phyloP scores from a whole-genome alignment of 2,113 vertebrate genomes.

The Corydoras sp. region DNA sequence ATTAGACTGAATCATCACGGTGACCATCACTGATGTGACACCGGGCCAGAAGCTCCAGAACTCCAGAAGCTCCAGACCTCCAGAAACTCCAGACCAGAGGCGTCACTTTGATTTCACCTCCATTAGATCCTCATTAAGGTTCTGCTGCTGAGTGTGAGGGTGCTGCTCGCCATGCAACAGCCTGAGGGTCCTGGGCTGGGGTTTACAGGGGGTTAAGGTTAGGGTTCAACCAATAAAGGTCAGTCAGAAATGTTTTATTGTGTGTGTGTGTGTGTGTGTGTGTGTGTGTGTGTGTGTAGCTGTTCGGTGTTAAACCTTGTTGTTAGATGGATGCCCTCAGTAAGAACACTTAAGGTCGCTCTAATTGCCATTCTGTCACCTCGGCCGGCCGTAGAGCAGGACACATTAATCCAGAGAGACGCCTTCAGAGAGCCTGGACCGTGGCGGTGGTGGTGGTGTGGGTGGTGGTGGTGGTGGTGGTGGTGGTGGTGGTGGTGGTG shows the following conservation, averaged over 20 bases:
- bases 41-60: not conserved
- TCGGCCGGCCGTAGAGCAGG: not conserved
- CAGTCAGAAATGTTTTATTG: too few species aligned
- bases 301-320: not conserved
- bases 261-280: too few species aligned
- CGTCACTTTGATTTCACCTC: not conserved
- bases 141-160: not conserved
- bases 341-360: constrained; percentile 5
- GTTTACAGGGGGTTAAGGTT: too few species aligned
- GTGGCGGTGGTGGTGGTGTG: too few species aligned
- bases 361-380: constrained; percentile 26
- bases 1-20: constrained; percentile 24
- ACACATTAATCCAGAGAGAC: constrained; percentile 44
- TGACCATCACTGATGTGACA: constrained; percentile 4
- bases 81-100: not conserved
- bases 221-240: too few species aligned
- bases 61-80: not conserved
- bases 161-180: not conserved
- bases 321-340: not conserved
- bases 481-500: too few species aligned
- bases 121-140: constrained; percentile 1
- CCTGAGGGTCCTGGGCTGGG: too few species aligned
- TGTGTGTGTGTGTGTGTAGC: too few species aligned
- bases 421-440: constrained; percentile 13
- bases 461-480: too few species aligned